Percentiles rank a stretch among this genome's conserved stretches.
These are phyloP conservation scores for Drosophila busckii DNA, from an alignment of 1,140 invertebrate species.

Conservation along the genomic window DNA sequence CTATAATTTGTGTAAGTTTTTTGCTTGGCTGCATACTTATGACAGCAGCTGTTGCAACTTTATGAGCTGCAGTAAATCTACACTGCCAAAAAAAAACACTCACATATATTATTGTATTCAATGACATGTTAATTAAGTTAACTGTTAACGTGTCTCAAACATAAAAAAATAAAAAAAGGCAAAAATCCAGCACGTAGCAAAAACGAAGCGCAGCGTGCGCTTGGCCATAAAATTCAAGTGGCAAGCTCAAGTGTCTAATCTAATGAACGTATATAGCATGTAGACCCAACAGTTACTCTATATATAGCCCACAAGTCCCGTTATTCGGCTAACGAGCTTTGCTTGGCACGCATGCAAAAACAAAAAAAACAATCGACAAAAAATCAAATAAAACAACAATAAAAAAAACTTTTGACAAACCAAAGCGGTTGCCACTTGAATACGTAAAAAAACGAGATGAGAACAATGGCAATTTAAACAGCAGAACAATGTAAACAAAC, in stretches of 20 bases:
- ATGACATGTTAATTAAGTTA: no score
- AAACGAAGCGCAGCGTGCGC: neutral
- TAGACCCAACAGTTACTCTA: slow-evolving; percentile 16
- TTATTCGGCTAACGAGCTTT: slow-evolving; percentile 53
- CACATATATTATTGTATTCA: no score
- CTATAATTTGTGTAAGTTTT: slow-evolving; percentile 27
- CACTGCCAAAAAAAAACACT: no score
- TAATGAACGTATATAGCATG: slow-evolving; percentile 60
- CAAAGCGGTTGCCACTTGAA: slow-evolving; percentile 42
- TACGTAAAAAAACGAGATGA: slow-evolving; percentile 23
- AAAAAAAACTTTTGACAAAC: slow-evolving; percentile 36
- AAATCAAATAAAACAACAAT: slow-evolving; percentile 2
- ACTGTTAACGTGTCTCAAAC: no score
- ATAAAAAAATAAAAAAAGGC: no score
- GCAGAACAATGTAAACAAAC: slow-evolving; percentile 18
- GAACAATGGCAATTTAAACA: slow-evolving; percentile 44
- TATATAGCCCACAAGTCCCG: slow-evolving; percentile 22
- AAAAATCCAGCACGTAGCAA: slow-evolving; percentile 5
- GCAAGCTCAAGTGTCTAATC: slow-evolving; percentile 55
- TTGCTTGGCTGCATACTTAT: slow-evolving; percentile 42
- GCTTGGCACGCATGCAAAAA: slow-evolving; percentile 18
- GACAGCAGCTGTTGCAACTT: slow-evolving; percentile 18
- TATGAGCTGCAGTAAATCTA: neutral
- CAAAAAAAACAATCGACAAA: slow-evolving; percentile 3
- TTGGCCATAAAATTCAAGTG: slow-evolving; percentile 53